Evolutionary conservation across 2,888 invertebrate species (phyloP), one percentile per base, ranked within the genome.

Genomic region (Cheilosia scutellata): DNA sequence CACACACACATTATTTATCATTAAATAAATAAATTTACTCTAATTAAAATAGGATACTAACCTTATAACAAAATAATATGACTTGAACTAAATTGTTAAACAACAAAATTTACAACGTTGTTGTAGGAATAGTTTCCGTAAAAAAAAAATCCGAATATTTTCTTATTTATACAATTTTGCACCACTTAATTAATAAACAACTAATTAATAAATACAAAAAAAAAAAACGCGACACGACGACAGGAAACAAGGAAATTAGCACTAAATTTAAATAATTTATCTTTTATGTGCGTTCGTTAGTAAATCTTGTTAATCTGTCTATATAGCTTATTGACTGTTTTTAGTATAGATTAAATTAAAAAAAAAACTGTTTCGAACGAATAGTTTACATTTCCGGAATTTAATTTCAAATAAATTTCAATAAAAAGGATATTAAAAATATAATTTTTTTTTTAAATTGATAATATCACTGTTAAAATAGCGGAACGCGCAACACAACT

Each of bases 361-460:
- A 20, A 20, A 20, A 20, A 20, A 20, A 20, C 7, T 57, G 40
- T 60, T 68, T 72, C 40, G 27, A 82, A 76, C 82, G 82, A 82
- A 82, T 86, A 76, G 86, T 77, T 86, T 82, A 86, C 86, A 86
- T 86, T 55, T 86, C 86, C 86, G 82, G 7, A 68, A 75, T 58
- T 58, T 25, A 6, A 20, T 40, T 58, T 27, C 44, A 58, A 74
- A 74, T 57, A 37, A 29, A 57, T 25, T 57, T 71, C 55, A 62
- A 31, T 55, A 68, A 57, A 60, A 57, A 76, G 47, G 47, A 47
- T 5, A 70, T 33, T n/a, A 44, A 31, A 55, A 29, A 20, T n/a
- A 47, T 5, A 44, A 3, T 44, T 16, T 16, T 57, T 27, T 7
- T 25, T 29, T 29, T n/a, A 13, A 47, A 37, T 37, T 37, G 11